phyloP scores from a whole-genome alignment of 1,140 invertebrate species.

The Drosophila varians region DNA sequence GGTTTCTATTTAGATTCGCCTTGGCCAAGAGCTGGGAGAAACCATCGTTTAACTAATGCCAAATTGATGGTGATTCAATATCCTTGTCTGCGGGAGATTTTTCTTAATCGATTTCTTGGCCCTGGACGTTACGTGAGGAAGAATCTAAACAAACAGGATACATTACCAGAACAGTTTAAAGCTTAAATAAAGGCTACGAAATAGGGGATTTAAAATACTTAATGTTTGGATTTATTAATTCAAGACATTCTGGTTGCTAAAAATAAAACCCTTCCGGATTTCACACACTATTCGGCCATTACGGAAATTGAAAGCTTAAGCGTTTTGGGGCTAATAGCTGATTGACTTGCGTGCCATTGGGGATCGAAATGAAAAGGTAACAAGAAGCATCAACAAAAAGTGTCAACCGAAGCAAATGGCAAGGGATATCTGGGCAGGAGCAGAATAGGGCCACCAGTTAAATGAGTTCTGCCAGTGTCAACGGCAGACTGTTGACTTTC shows the following conservation, averaged over 20 bases:
- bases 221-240: too few species aligned
- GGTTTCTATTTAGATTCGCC: conserved; percentile 1
- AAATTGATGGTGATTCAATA: conserved; percentile 57
- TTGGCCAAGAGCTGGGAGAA: conserved; percentile 13
- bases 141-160: neutral
- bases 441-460: neutral
- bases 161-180: neutral
- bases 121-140: neutral
- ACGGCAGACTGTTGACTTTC: conserved; percentile 31
- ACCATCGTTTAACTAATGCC: conserved; percentile 34
- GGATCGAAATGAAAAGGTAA: conserved; percentile 26
- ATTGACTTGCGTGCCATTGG: conserved; percentile 44
- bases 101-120: conserved; percentile 22
- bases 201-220: too few species aligned
- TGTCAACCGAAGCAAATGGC: conserved; percentile 29
- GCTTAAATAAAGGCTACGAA: too few species aligned
- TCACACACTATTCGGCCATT: conserved; percentile 19
- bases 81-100: conserved; percentile 27
- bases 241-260: neutral
- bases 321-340: conserved; percentile 37
- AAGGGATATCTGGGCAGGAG: conserved; percentile 4
- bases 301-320: conserved; percentile 31
- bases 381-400: conserved; percentile 17
- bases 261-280: conserved; percentile 17
- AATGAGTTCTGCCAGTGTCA: conserved; percentile 55